Percentiles rank a stretch among this genome's conserved stretches.
These are phyloP conservation scores for Agrotis ipsilon DNA, from an alignment of 2,888 invertebrate genomes.

Conservation along the genomic window DNA sequence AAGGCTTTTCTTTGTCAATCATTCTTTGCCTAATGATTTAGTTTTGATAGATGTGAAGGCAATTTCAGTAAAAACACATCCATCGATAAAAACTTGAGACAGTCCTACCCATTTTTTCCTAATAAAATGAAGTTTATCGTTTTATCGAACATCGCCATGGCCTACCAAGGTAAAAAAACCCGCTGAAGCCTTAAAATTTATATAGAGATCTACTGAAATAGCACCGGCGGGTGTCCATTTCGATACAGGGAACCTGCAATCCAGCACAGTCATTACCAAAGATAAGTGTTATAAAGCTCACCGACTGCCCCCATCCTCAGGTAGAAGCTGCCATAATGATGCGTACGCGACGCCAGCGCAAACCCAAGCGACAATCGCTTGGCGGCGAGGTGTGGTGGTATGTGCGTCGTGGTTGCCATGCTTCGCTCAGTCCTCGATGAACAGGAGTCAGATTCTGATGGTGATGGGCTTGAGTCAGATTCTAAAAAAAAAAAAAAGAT, in stretches of 20 bases:
- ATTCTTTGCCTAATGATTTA: too few relatives aligned
- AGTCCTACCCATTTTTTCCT: background rate
- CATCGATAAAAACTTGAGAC: background rate
- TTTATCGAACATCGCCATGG: background rate
- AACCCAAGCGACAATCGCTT: constrained; percentile 89
- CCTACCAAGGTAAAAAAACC: background rate
- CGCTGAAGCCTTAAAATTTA: background rate
- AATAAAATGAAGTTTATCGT: background rate
- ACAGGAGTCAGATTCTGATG: constrained; percentile 88
- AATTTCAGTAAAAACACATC: background rate
- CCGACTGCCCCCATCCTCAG: constrained; percentile 98
- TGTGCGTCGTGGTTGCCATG: constrained; percentile 85
- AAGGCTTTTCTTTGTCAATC: too few relatives aligned
- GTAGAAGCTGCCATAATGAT: constrained; percentile 98
- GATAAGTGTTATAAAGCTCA: constrained; percentile 79
- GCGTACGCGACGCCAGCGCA: constrained; percentile 90
- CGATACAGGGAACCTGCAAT: background rate
- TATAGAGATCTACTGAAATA: too few relatives aligned
- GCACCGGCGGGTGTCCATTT: too few relatives aligned
- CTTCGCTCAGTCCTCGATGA: constrained; percentile 91
- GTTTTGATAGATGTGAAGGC: too few relatives aligned
- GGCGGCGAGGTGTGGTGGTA: constrained; percentile 81
- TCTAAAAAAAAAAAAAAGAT: constrained; percentile 67
- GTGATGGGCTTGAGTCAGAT: constrained; percentile 85
- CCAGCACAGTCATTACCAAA: background rate